Evolutionary conservation across 2,113 vertebrate genomes (phyloP), one percentile per base, ranked within the genome.

Genomic region (Paraplagusia blochii): DNA sequence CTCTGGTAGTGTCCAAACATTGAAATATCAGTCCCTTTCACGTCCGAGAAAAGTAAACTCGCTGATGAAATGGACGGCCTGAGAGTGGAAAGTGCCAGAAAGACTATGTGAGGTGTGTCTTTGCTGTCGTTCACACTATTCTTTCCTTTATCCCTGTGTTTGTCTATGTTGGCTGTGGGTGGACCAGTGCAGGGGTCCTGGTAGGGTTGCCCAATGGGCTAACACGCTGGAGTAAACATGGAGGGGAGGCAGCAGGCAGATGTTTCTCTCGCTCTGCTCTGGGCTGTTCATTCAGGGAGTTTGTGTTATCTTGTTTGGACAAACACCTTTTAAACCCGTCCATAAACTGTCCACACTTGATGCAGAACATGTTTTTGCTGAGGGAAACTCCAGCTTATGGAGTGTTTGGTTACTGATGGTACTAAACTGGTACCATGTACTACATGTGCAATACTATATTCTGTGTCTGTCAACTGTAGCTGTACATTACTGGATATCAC

Each of bases 91-190:
- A 83, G 85, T 84, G 80, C 69, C 78, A 72, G 72, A 35, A 70
- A 79, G 84, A 88, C 82, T 79, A 81, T 4, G 88, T 80, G 80
- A 87, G 79, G 83, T 87, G 85, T 85, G 70, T 59, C 72, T 63
- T 54, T 76, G 53, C 71, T 65, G 72, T 83, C 75, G 56, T 80
- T 85, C 54, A 72, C 70, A 56, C 78, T 15, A 59, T 70, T 68
- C 57, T 43, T 68, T 69, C 67, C 62, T 74, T 79, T 66, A 69
- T 81, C 66, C 61, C 71, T 69, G 14, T 77, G 74, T 77, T 81
- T 76, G 73, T 61, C 58, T 58, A 60, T 46, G 66, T 40, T 9
- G 74, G 50, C 62, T 58, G 62, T 56, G 62, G 47, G 64, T 55
- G 38, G 0, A 35, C 53, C 62, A 66, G 73, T 69, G 73, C 48